Evolutionary conservation across 2,888 invertebrate genomes (phyloP), one percentile per base, ranked within the genome.

Genomic region (Folsomia candida): DNA sequence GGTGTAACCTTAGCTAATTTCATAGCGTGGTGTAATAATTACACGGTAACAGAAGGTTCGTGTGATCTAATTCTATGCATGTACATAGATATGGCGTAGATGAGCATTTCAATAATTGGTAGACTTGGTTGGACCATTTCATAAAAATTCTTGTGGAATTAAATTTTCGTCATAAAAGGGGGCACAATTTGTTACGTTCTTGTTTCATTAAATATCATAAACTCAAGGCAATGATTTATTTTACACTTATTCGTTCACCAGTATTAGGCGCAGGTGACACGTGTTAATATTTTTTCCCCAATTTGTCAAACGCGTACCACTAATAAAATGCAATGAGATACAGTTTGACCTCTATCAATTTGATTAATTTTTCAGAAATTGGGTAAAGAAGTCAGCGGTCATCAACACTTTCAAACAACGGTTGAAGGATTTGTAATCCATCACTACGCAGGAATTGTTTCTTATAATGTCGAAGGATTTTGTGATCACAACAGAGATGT

Each of bases 401-500:
- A 89, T 81, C 85, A 86, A 59, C 89, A 89, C 81, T 89, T 86
- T 81, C 86, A 86, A 77, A 83, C 82, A 26, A 84, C 85, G 59
- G 84, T 84, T 68, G 84, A 85, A 28, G 86, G 86, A 57, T 89
- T 89, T 80, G 83, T 87, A 26, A 85, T 89, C 70, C 86, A 86
- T 75, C 89, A 89, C 81, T 89, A 89, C 81, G 89, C 89, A 24
- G 89, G 89, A n/a, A 86, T 87, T 81, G 89, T 88, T 57, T 83
- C 83, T 68, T 89, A 90, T 81, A 85, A 86, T 77, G 86, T 87
- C 9, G 86, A 87, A 27, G 88, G 88, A 18, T 89, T 89, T 81
- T 89, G 89, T 82, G 89, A 89, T 80, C 85, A 87, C 78, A 89
- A 89, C 82, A 84, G 89, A 47, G 89, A 89, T 81, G 88, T 89